These are phyloP conservation scores for Potorous gilbertii DNA, from an alignment of 2,797 vertebrate species.

Conservation along the genomic window DNA sequence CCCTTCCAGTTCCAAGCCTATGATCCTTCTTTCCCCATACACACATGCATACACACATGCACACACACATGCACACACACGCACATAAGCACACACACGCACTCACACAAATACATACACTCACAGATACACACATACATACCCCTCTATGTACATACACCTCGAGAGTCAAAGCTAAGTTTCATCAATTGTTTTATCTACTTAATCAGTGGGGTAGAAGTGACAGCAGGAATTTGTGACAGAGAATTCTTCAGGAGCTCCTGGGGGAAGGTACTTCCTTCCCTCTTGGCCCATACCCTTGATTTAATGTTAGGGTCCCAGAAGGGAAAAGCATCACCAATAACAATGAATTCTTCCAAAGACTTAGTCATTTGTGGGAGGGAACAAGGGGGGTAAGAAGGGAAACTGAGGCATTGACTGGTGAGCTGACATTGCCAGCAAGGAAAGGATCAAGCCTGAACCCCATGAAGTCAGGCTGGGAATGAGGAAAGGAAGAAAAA, in stretches of 20 bases:
- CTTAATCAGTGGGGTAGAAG: neutral
- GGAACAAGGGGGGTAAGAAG: neutral
- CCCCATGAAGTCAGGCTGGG: neutral
- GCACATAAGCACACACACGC: too few relatives aligned
- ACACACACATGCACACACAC: too few relatives aligned
- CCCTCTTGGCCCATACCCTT: neutral
- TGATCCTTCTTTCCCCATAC: neutral
- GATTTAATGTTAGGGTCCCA: neutral
- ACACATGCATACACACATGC: neutral
- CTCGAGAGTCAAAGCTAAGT: neutral
- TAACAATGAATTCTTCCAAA: neutral
- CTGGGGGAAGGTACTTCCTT: neutral
- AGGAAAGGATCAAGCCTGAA: neutral
- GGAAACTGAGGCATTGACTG: neutral
- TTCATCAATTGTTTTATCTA: neutral
- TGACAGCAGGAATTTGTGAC: neutral
- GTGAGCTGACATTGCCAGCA: neutral
- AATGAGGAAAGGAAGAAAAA: neutral
- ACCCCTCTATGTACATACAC: neutral
- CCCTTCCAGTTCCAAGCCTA: neutral
- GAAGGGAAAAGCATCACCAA: neutral
- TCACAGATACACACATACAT: too few relatives aligned
- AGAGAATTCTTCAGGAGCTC: neutral
- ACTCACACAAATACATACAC: neutral
- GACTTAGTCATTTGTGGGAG: neutral